Evolutionary conservation across 2,113 vertebrate genomes (phyloP).

Genomic region (Charina bottae): DNA sequence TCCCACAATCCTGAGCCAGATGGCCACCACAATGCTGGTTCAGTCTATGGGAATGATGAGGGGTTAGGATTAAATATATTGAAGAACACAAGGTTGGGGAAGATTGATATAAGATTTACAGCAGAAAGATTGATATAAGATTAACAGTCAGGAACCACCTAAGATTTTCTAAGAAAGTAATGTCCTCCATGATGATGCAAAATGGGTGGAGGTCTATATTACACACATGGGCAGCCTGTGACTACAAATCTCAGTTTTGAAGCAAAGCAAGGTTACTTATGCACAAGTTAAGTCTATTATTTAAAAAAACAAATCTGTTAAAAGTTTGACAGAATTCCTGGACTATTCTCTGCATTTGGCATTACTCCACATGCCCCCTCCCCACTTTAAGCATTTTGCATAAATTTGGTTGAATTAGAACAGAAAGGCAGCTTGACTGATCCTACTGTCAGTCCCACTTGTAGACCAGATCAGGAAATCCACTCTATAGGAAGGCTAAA

Average conservation of each 20-base stretch:
- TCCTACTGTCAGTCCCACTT: not conserved
- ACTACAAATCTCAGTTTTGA: conserved; percentile 59
- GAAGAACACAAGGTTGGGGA: not conserved
- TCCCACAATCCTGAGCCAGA: not conserved
- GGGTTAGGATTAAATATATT: not conserved
- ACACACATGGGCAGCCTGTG: not conserved
- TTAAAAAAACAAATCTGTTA: conserved; percentile 44
- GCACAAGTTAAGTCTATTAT: not conserved
- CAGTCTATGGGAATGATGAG: not conserved
- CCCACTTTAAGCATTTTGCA: conserved; percentile 5
- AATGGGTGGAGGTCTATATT: not conserved
- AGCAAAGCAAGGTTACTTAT: conserved; percentile 52
- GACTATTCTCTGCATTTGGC: conserved; percentile 27
- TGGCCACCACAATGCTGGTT: not conserved
- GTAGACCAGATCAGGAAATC: not conserved
- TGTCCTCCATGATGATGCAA: not conserved
- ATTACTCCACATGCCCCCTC: not conserved
- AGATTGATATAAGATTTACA: not conserved
- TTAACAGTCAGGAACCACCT: not conserved
- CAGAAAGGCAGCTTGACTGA: not conserved
- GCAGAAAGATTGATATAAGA: not conserved
- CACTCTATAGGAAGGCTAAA: not conserved
- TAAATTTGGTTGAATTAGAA: conserved; percentile 9
- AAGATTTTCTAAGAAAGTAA: not conserved
- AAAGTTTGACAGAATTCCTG: conserved; percentile 31